These are phyloP conservation scores for Telmatherina bonti DNA, from an alignment of 2,797 vertebrate genomes.

Conservation along the genomic window DNA sequence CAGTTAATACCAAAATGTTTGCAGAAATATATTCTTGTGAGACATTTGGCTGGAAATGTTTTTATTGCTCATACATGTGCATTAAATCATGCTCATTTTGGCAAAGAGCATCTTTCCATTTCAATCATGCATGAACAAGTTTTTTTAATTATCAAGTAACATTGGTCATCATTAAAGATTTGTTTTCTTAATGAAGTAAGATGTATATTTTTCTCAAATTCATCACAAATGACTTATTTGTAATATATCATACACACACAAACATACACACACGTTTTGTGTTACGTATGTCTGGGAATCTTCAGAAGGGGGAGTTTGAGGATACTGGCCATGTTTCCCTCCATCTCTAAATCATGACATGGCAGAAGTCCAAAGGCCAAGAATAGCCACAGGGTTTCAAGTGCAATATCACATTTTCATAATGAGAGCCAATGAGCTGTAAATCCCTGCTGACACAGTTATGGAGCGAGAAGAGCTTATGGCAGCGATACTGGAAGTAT, in stretches of 20 bases:
- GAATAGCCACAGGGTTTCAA: constrained; percentile 65
- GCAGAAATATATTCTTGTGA: too few relatives aligned
- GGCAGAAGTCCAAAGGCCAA: constrained; percentile 66
- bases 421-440: constrained; percentile 80
- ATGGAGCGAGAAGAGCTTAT: constrained; percentile 67
- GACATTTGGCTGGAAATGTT: too few relatives aligned
- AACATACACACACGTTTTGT: too few relatives aligned
- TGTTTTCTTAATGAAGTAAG: background rate
- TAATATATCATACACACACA: too few relatives aligned
- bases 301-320: constrained; percentile 27
- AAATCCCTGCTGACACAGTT: constrained; percentile 76
- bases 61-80: too few relatives aligned
- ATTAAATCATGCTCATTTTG: too few relatives aligned
- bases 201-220: background rate
- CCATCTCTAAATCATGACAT: constrained; percentile 55
- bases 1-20: too few relatives aligned
- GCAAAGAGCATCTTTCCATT: too few relatives aligned
- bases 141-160: too few relatives aligned
- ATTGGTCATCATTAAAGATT: background rate
- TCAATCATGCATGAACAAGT: too few relatives aligned
- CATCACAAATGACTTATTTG: too few relatives aligned
- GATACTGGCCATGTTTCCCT: constrained; percentile 5
- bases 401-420: constrained; percentile 79
- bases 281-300: constrained; percentile 8
- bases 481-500: constrained; percentile 64